A percentile compares a stretch with the other conserved stretches of the same genome.
Evolutionary conservation across 2,797 vertebrate genomes (phyloP).

Genomic region (Pristis pectinata): DNA sequence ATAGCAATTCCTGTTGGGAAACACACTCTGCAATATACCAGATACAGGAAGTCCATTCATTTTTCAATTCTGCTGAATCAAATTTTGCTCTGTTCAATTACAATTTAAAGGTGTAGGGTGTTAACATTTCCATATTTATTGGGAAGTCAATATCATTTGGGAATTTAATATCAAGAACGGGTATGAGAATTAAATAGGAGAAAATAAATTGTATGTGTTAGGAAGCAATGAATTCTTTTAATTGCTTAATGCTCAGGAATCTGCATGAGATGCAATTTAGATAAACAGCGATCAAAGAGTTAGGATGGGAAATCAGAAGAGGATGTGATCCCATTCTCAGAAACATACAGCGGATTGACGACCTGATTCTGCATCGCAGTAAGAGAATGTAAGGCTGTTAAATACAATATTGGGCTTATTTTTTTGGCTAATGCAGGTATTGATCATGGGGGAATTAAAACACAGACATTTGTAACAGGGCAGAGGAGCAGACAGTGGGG

Average conservation of each 20-base stretch:
- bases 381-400: neutral
- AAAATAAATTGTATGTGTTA: neutral
- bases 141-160: too few relatives aligned
- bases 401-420: neutral
- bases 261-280: neutral
- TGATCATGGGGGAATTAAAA: neutral
- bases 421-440: neutral
- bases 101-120: neutral
- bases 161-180: neutral
- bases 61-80: neutral
- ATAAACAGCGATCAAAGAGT: neutral
- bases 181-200: neutral
- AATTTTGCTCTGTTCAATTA: neutral
- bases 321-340: neutral
- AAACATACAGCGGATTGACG: neutral
- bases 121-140: neutral
- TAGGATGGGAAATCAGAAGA: neutral
- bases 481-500: neutral
- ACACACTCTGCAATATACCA: neutral
- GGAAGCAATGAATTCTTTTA: too few relatives aligned
- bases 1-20: neutral
- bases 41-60: neutral
- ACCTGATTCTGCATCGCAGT: too few relatives aligned
- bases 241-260: neutral
- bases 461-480: neutral